These are phyloP conservation scores for Thermophis baileyi DNA, from an alignment of 2,113 vertebrate species.

Conservation along the genomic window DNA sequence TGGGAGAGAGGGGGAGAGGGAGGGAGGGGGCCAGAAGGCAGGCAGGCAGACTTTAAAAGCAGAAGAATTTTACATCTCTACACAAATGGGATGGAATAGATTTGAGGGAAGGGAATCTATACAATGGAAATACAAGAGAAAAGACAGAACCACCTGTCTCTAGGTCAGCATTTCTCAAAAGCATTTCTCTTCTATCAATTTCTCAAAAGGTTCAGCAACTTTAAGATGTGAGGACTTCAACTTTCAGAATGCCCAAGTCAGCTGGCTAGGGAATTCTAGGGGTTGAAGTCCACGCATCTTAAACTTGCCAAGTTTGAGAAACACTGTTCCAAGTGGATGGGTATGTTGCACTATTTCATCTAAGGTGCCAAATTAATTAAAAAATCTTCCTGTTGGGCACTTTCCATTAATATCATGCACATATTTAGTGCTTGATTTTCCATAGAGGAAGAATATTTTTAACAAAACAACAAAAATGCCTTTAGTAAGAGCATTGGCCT, in stretches of 20 bases:
- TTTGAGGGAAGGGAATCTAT: background rate
- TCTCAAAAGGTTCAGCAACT: background rate
- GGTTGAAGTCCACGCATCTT: background rate
- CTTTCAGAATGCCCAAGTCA: background rate
- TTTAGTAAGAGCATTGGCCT: background rate
- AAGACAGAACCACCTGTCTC: background rate
- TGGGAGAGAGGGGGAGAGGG: too few species aligned
- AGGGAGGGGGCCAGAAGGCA: too few species aligned
- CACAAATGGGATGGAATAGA: background rate
- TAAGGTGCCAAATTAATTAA: constrained; percentile 3
- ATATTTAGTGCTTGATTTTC: background rate
- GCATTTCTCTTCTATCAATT: background rate
- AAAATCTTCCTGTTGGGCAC: background rate
- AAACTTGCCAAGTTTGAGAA: background rate
- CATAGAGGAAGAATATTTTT: background rate
- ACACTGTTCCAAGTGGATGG: background rate
- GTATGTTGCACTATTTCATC: background rate
- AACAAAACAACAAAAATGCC: background rate
- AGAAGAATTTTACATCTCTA: background rate
- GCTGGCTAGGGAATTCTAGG: background rate
- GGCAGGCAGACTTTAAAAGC: background rate
- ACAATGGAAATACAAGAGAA: background rate
- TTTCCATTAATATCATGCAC: background rate
- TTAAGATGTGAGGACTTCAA: background rate
- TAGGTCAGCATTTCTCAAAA: background rate